Evolutionary conservation across 2,888 invertebrate genomes (phyloP), one percentile per base, ranked within the genome.

Genomic region (Lacanobia oleracea): DNA sequence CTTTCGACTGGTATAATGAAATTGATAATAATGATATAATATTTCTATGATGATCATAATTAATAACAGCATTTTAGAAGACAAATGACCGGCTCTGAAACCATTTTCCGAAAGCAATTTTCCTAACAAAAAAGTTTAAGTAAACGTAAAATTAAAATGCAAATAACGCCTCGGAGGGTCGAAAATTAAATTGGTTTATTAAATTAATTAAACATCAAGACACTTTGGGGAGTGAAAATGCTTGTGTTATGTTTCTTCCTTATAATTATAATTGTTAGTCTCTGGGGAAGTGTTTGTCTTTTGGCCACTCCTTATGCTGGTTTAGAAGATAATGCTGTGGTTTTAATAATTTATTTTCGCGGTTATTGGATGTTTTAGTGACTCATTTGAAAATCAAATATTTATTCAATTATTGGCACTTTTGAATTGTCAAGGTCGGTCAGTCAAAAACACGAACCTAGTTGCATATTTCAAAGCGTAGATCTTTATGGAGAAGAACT

Each of bases 201-300:
- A 68, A 80, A 68, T 80, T 78, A 75, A 78, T 79, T 75, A 79
- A 79, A 65, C 48, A 80, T 79, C 43, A 75, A 68, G 80, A 68
- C 51, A 68, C 77, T 75, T 65, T 6, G 27, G 80, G 75, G 80
- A 80, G 14, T 61, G 59, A 64, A 67, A 67, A 61, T 53, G 53
- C 56, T 68, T 40, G 62, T 67, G 56, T 79, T 50, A 68, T 56
- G 48, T 62, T 80, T 79, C 62, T 67, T 63, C 57, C 43, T 73
- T 74, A 62, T 76, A 57, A 51, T 48, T 60, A 61, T 77, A 48
- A 79, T 77, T 77, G 27, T 64, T 63, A 60, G 67, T 67, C 50
- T 16, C 14, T 27, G 0, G 63, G 54, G 23, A 50, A 56, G 33
- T 74, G 75, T 74, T 77, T 73, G 33, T 72, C 27, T 61, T 63